Evolutionary conservation across 2,797 vertebrate species (phyloP), one percentile per base, ranked within the genome.

Genomic region (Discoglossus pictus): DNA sequence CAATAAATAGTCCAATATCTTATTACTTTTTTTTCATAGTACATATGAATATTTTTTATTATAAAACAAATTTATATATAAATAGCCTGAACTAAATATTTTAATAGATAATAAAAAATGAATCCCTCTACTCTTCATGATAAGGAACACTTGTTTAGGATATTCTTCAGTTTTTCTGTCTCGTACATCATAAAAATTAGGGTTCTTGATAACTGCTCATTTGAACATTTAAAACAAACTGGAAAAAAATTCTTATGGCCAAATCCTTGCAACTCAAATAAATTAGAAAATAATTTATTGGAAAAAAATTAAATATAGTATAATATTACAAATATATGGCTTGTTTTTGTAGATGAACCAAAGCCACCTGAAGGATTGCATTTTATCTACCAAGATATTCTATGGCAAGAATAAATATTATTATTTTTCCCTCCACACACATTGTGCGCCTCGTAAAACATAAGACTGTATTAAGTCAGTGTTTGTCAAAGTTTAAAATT

Each of bases 231-330:
- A n/a, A n/a, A n/a, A n/a, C n/a, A n/a, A n/a, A n/a, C n/a, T n/a
- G n/a, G n/a, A n/a, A n/a, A n/a, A n/a, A 78, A 84, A 79, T 74
- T 58, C 67, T 82, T 80, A 85, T 85, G 83, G 83, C 86, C 76
- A 87, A 89, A 88, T 84, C 72, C 80, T 82, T 75, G 43, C 7
- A 70, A 55, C 70, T 73, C 73, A 80, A 84, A 84, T 81, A 84
- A 83, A 67, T 78, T 81, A 83, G 2, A 67, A 75, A 82, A 79
- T 77, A 80, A 84, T 77, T 85, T 84, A 82, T n/a, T 61, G 35
- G 18, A 31, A 31, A 67, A 54, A 47, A 61, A 3, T 59, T 50
- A 54, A 47, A 42, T 2, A 23, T 38, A 55, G 62, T 51, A 53
- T 43, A 59, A 42, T 58, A 55, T 60, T 31, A 73, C 40, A 0